Base-by-base conservation (phyloP, 2,888 invertebrate species). In the Chloroclystis v-ata region DNA sequence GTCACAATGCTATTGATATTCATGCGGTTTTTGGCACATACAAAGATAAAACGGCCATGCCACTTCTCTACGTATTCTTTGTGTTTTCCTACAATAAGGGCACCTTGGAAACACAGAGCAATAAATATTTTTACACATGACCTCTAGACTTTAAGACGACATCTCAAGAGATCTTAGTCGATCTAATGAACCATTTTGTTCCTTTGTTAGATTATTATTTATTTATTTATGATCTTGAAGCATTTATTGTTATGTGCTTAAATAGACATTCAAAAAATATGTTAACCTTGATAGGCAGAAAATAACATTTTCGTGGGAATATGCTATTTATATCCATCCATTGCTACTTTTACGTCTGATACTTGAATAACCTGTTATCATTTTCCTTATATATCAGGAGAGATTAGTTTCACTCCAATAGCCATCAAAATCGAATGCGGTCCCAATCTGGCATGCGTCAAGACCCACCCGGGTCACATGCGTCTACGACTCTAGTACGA, bases 401-500 rank as follows among this genome's bases (percentile, higher is more conserved):
- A 5, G 5, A 20, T 20, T 20, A 2, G 20, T 20, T 20, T 20
- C 5, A 20, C 20, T 20, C 5, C 2, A 20, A 20, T 20, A 20
- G 20, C 20, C 20, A 20, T 4, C 2, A 20, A 20, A 20, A 20
- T 20, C 20, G 20, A 33, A 42, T 56, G 13, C 28, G 41, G 37
- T 58, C 57, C 52, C 56, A 62, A 63, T 66, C 56, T 57, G 52
- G 52, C 52, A 63, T 57, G 69, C 66, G 63, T 69, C 65, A 67
- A 47, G 63, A 65, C 58, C 59, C 61, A 60, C 60, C 57, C 56
- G 72, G 76, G 78, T 77, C 73, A 71, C 56, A 61, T 57, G 58
- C 61, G 64, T 63, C 59, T 56, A 52, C 57, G 63, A 64, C 59
- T 69, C 10, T 71, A 60, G 66, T 68, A 66, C 68, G 75, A 77